Base-by-base conservation (phyloP, 1,140 invertebrate genomes). In the Campoletis sonorensis region DNA sequence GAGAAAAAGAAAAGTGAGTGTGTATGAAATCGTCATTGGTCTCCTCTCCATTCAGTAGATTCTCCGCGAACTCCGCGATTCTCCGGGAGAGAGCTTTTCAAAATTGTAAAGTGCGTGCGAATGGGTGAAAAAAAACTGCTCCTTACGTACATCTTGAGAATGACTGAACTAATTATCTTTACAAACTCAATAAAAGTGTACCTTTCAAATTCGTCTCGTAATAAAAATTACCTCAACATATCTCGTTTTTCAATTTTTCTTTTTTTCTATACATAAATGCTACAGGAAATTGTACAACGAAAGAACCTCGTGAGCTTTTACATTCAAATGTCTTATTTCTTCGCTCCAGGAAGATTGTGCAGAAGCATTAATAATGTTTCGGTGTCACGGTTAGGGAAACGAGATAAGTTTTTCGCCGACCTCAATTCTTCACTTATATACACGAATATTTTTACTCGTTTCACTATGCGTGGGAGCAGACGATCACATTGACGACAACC, bases 1-100 rank as follows among this genome's bases (percentile, higher is more conserved):
- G 15, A 82, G 45, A 70, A 81, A 82, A 37, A 58, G 77, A 77
- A 78, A 84, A 27, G 83, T 84, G 79, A 81, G 67, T 18, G 51
- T n/a, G 49, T 33, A 33, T 33, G 40, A 13, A 45, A 45, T 45
- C 40, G 40, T 45, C 40, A 45, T 45, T 13, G 40, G 8, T 45
- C 40, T 45, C 40, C 40, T 45, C 40, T 13, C 40, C 40, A 45
- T 45, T 45, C 40, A 45, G 11, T 13, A 13, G 13, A 45, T 45
- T 45, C 13, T 11, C 8, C 8, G 13, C 40, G 40, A 13, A 45
- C n/a, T n/a, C n/a, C n/a, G n/a, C 5, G 40, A 45, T 13, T n/a
- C n/a, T n/a, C n/a, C n/a, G n/a, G n/a, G 40, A 45, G 40, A 45
- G 40, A 45, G 40, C 40, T 13, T 45, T 10, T 13, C 30, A 33